phyloP scores from a whole-genome alignment of 2,888 invertebrate genomes.

The Eubasilissa splendida region DNA sequence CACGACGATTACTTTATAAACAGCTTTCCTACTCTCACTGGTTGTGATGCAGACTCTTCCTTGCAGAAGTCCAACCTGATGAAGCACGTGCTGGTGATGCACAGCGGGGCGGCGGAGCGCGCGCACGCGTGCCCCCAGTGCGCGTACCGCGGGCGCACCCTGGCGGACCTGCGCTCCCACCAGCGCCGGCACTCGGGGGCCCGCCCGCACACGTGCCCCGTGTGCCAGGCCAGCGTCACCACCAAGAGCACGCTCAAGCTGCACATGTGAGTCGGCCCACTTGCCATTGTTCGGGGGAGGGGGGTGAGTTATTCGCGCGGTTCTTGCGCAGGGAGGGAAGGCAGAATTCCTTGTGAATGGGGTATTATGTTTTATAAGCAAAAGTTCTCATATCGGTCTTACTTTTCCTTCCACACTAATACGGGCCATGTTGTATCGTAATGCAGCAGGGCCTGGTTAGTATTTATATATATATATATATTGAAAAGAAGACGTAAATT shows the following conservation, averaged over 20 bases:
- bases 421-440: too few relatives aligned
- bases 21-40: too few relatives aligned
- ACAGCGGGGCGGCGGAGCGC: constrained; percentile 11
- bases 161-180: constrained; percentile 41
- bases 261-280: constrained; percentile 40
- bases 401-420: too few relatives aligned
- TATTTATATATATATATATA: too few relatives aligned
- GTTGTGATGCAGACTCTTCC: neutral
- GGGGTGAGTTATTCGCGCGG: too few relatives aligned
- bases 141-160: constrained; percentile 38
- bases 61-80: constrained; percentile 47
- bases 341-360: too few relatives aligned
- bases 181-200: constrained; percentile 38
- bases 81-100: constrained; percentile 43
- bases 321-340: too few relatives aligned
- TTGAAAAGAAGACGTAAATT: too few relatives aligned
- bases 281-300: too few relatives aligned
- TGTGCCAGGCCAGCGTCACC: constrained; percentile 37
- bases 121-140: constrained; percentile 41
- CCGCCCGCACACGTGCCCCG: constrained; percentile 39
- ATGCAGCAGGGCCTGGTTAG: too few relatives aligned
- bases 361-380: too few relatives aligned
- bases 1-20: neutral
- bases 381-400: too few relatives aligned
- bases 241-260: constrained; percentile 41